Evolutionary conservation across 2,113 vertebrate genomes (phyloP).

Genomic region (Thryonomys swinderianus): DNA sequence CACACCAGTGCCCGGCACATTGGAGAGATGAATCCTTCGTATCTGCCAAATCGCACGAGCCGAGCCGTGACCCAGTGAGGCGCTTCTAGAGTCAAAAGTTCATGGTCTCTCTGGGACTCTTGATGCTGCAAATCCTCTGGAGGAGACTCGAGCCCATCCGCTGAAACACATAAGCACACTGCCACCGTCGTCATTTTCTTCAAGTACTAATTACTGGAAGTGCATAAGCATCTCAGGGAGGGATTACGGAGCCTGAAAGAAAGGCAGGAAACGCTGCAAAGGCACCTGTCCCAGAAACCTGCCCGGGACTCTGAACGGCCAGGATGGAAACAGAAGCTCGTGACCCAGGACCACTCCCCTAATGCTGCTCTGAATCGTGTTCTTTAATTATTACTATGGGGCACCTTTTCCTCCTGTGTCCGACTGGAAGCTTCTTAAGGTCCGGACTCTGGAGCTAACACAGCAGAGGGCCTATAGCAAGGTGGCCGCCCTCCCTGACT

Average conservation of each 20-base stretch:
- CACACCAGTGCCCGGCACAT: neutral
- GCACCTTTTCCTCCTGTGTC: neutral
- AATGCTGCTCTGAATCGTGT: neutral
- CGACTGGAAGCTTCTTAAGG: neutral
- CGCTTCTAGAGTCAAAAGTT: slow-evolving; percentile 38
- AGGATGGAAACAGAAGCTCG: accelerated
- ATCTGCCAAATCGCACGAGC: slow-evolving; percentile 60
- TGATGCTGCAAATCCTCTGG: neutral
- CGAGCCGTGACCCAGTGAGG: slow-evolving; percentile 62
- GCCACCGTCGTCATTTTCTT: slow-evolving; percentile 69
- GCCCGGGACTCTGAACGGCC: neutral
- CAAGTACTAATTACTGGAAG: slow-evolving; percentile 77
- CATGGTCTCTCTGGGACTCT: slow-evolving; percentile 2
- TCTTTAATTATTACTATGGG: neutral
- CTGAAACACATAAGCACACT: slow-evolving; percentile 64
- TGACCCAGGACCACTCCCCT: accelerated
- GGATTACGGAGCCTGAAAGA: neutral
- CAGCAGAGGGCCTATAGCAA: neutral
- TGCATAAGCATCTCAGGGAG: neutral
- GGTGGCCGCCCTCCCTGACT: neutral
- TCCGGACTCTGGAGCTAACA: neutral
- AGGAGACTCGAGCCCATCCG: slow-evolving; percentile 37
- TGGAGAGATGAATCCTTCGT: slow-evolving; percentile 25
- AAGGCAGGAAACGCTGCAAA: neutral
- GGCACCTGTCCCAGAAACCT: neutral